Base-by-base conservation (phyloP, 2,113 vertebrate genomes). In the Psilopsiagon aurifrons region DNA sequence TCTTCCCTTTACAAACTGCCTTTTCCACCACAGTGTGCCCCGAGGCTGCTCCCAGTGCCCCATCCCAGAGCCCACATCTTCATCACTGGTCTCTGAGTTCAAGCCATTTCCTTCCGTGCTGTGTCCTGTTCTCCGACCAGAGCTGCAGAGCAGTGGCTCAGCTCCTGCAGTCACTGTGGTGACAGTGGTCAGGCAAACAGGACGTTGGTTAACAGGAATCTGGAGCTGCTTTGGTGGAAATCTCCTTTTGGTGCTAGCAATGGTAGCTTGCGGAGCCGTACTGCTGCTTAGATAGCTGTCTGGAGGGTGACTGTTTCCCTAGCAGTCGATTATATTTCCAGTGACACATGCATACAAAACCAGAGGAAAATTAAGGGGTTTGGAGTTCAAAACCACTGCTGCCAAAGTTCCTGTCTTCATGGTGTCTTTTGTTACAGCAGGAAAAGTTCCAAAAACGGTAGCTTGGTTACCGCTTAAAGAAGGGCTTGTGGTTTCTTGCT, bases 401-500 rank as follows among this genome's bases (percentile, higher is more conserved):
- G 86, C 90, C 90, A 86, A 81, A 90, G 79, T 92, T 96, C 52
- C 83, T 43, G 59, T 66, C 80, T 90, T 95, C 77, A 51, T 33
- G 35, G 51, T 88, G 80, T 63, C 88, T 86, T 84, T 95, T 92
- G 55, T 86, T 88, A 3, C 17, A 54, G 27, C 66, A 70, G 92
- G 88, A 93, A 78, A 88, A 63, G 60, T 75, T 93, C 80, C 86
- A 93, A 81, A 84, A 80, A 10, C 3, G 3, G 75, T 74, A 86
- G 80, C 90, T 80, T 88, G 85, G 71, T 77, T 90, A 88, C 71
- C 2, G 15, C 86, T 70, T 22, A 35, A 85, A 35, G 66, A 92
- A 94, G 68, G 24, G 35, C 68, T 59, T 92, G 76, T 3, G 2
- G 43, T 60, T 92, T 83, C 88, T 81, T 83, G 68, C 83, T 93